These are phyloP conservation scores for Agapornis canus DNA, from an alignment of 2,797 vertebrate species.

Conservation along the genomic window DNA sequence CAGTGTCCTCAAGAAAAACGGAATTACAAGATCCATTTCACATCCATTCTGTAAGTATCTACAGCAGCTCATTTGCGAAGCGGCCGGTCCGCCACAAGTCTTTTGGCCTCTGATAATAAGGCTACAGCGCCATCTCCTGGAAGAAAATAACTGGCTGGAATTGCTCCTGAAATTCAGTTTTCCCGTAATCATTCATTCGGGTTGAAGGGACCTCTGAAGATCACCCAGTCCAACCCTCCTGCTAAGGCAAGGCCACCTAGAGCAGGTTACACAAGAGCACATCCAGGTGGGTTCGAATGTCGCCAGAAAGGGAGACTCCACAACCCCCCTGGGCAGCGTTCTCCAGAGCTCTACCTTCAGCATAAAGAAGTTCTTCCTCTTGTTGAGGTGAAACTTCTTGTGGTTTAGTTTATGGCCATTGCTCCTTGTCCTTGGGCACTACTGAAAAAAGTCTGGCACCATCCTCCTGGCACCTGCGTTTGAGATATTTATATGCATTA, in stretches of 20 bases:
- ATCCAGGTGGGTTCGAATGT: not conserved
- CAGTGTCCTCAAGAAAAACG: not conserved
- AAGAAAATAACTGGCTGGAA: not conserved
- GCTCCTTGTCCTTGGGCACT: not conserved
- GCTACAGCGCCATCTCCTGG: conserved; percentile 76
- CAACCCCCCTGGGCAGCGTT: not conserved
- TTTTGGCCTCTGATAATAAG: not conserved
- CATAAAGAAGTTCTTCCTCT: not conserved
- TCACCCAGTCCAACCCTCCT: not conserved
- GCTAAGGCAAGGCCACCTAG: not conserved
- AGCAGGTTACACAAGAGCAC: not conserved
- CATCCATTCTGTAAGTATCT: not conserved
- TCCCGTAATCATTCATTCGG: not conserved
- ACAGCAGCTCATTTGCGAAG: fast-evolving
- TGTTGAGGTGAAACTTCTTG: not conserved
- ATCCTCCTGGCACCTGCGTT: not conserved
- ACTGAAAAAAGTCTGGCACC: not conserved
- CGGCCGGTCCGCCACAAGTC: fast-evolving
- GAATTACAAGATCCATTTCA: not conserved
- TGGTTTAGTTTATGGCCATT: not conserved
- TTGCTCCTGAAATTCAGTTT: not conserved
- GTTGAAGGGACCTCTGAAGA: not conserved
- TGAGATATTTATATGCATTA: not conserved
- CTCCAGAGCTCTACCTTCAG: not conserved
- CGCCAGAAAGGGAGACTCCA: not conserved